Evolutionary conservation across 2,797 vertebrate genomes (phyloP).

Genomic region (Tragopan temminckii): DNA sequence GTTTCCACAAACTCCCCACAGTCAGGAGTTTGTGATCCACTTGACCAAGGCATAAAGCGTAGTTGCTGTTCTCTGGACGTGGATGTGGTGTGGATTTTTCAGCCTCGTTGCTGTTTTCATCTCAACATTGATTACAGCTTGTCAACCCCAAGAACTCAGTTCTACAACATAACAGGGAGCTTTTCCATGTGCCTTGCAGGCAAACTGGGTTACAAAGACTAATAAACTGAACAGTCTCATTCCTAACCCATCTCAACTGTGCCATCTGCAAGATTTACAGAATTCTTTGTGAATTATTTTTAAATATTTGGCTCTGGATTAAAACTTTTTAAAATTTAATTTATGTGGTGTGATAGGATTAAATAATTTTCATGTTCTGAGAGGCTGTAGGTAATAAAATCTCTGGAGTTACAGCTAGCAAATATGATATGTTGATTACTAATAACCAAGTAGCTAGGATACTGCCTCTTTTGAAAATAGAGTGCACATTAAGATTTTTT

Average conservation of each 20-base stretch:
- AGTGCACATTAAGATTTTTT: conserved; percentile 42
- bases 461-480: conserved; percentile 37
- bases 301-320: not conserved
- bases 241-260: rapidly evolving
- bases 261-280: not conserved
- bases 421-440: conserved; percentile 43
- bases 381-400: conserved; percentile 18
- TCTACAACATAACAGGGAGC: not conserved
- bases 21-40: not conserved
- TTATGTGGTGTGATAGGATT: not conserved
- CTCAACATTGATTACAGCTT: not conserved
- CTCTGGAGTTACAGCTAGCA: conserved; percentile 48
- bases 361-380: conserved; percentile 7
- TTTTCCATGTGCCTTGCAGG: not conserved
- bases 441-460: conserved; percentile 32
- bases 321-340: not conserved
- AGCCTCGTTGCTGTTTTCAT: not conserved
- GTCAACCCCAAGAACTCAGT: not conserved
- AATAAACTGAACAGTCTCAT: not conserved
- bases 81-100: not conserved
- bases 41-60: rapidly evolving
- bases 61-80: not conserved
- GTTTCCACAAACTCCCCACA: rapidly evolving
- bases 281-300: not conserved
- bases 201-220: not conserved